Evolutionary conservation across 2,113 vertebrate genomes (phyloP), one percentile per base, ranked within the genome.

Genomic region (Pelobates fuscus): DNA sequence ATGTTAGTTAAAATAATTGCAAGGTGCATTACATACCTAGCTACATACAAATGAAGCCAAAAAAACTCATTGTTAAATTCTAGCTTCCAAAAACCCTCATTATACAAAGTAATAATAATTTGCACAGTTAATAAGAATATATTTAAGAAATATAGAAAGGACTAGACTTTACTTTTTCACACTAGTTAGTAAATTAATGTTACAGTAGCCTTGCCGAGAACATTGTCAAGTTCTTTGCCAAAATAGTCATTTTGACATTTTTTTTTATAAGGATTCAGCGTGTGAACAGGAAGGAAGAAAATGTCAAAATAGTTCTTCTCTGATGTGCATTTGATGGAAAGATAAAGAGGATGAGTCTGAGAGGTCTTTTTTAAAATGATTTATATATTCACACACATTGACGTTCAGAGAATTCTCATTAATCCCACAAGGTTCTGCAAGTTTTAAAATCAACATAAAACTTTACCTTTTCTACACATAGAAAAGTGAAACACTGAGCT

Each of bases 371-470:
- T 75, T 30, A 67, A 75, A 67, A 67, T 67, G 72, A 67, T 29
- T 67, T 58, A 75, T 67, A 75, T 29, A 67, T 66, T 67, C 72
- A 67, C 41, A 75, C 63, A 75, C 52, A 67, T 67, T 75, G 72
- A 25, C 72, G 25, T 57, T 75, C 26, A 59, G 52, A 75, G 37
- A 49, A 29, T 59, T 60, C 37, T 67, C 49, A 75, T 67, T 44
- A 67, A 75, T 67, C 54, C 59, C 59, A 62, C n/a, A 49, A 44
- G 46, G 52, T 57, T 58, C 49, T 74, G 12, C 24, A 58, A 67
- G 72, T 75, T 67, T 59, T 29, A 59, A 73, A 66, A 59, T 59
- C 37, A 59, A 49, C 61, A 55, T 55, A 32, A 74, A 74, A 49
- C 23, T 65, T 74, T 74, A 2, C 26, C 2, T 7, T 59, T 59